Conservation (phyloP, 1,140 invertebrate species). For the Lasioglossum albipes region DNA sequence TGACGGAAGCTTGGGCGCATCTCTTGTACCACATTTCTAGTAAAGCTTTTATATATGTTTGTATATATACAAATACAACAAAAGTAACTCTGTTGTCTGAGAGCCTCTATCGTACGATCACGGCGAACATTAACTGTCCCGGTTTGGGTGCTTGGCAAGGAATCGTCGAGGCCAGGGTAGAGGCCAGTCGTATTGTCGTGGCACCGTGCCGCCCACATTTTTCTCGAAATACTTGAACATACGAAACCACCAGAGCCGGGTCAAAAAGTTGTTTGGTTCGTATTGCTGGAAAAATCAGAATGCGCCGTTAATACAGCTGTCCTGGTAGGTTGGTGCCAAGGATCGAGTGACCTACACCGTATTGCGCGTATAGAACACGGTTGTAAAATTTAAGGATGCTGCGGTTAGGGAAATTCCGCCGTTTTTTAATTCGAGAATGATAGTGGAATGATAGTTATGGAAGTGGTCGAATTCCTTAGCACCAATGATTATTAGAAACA, state of each 20-base stretch:
- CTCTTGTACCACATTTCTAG: conserved; percentile 38
- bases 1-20: conserved; percentile 32
- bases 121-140: conserved; percentile 82
- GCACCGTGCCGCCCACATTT: conserved; percentile 89
- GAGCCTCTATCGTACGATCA: conserved; percentile 67
- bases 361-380: too few species aligned
- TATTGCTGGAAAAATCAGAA: conserved; percentile 79
- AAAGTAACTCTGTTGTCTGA: conserved; percentile 59
- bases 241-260: conserved; percentile 91
- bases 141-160: conserved; percentile 83
- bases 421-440: too few species aligned
- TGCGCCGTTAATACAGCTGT: neutral
- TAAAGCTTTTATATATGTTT: conserved; percentile 47
- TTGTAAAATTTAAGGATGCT: too few species aligned
- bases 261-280: conserved; percentile 85
- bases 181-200: conserved; percentile 92
- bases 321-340: neutral
- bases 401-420: too few species aligned
- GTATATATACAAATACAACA: conserved; percentile 40
- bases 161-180: conserved; percentile 88
- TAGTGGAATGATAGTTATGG: too few species aligned
- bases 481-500: neutral
- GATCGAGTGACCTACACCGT: neutral
- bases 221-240: conserved; percentile 92
- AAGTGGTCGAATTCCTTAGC: neutral